Base-by-base conservation (phyloP, 2,113 vertebrate species). In the Peromyscus leucopus region DNA sequence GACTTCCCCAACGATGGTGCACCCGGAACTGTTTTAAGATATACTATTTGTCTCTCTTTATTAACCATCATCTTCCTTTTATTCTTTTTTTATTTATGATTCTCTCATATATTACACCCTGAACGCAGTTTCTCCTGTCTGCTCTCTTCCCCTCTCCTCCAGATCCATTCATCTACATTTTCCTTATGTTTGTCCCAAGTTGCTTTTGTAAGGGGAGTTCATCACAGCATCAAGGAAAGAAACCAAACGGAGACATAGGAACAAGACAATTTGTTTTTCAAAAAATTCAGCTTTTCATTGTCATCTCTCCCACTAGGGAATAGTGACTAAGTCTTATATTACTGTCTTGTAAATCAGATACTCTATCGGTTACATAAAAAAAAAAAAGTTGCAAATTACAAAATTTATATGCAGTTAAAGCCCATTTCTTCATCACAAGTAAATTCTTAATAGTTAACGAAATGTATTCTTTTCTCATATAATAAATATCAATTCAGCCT, bases 371-470 rank as follows among this genome's bases (percentile, higher is more conserved):
- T 80, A 75, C 12, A 6, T 28, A 33, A 57, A n/a, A 88, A 80
- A 95, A 84, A 93, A 39, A 39, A 88, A 72, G 1, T 33, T 42
- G 0, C 8, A 46, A 57, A 67, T 92, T 93, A 65, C 26, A 90
- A 93, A 94, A 78, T 15, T 26, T 65, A 3, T 42, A 31, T 76
- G 7, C 10, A 94, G 75, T 89, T 95, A 83, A 89, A 91, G 12
- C 11, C 21, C 7, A 90, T 46, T 72, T 9, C 67, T 95, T 89
- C 72, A 85, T 83, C 86, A 55, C 84, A 83, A 79, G 74, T n/a
- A 72, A 31, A 22, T n/a, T n/a, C 15, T 71, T 19, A 71, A 72
- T n/a, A n/a, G 7, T 39, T 39, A 7, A 11, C 21, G 9, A 71
- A 39, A 22, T 10, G 9, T 39, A 22, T 21, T 74, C 19, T 74